phyloP scores from a whole-genome alignment of 2,113 vertebrate species.

The Craseonycteris thonglongyai region DNA sequence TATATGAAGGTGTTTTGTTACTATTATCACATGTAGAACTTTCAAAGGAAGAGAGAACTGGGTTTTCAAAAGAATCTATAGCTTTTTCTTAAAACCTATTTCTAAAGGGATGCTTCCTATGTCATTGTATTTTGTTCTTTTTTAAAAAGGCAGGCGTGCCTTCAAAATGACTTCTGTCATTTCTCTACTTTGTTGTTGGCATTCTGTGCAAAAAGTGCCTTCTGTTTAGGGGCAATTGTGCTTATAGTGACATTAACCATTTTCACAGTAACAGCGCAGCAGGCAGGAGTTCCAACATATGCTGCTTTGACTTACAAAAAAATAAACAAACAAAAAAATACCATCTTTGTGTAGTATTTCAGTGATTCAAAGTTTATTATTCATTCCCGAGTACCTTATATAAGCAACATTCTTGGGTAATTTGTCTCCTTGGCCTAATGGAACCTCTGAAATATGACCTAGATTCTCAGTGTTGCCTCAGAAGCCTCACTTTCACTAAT shows the following conservation, averaged over 20 bases:
- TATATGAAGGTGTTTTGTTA: background rate
- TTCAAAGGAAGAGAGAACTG: constrained; percentile 4
- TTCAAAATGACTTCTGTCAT: background rate
- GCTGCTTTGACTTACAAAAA: constrained; percentile 4
- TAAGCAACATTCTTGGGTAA: background rate
- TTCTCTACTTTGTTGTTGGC: background rate
- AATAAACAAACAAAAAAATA: background rate
- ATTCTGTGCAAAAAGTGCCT: background rate
- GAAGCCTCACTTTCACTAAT: constrained; percentile 13
- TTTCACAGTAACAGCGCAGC: background rate
- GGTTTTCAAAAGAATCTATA: background rate
- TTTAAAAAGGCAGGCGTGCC: background rate
- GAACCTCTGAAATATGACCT: background rate
- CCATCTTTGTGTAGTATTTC: background rate
- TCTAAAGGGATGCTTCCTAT: background rate
- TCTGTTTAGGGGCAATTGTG: background rate
- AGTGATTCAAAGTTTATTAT: constrained; percentile 20
- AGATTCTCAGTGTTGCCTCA: background rate
- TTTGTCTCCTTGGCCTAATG: background rate
- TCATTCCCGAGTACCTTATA: constrained; percentile 19
- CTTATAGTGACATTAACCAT: background rate
- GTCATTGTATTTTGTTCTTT: background rate
- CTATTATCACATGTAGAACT: background rate
- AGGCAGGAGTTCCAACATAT: background rate
- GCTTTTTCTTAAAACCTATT: background rate